Evolutionary conservation across 2,888 invertebrate species (phyloP).

Genomic region (Cerceris ruficornis): DNA sequence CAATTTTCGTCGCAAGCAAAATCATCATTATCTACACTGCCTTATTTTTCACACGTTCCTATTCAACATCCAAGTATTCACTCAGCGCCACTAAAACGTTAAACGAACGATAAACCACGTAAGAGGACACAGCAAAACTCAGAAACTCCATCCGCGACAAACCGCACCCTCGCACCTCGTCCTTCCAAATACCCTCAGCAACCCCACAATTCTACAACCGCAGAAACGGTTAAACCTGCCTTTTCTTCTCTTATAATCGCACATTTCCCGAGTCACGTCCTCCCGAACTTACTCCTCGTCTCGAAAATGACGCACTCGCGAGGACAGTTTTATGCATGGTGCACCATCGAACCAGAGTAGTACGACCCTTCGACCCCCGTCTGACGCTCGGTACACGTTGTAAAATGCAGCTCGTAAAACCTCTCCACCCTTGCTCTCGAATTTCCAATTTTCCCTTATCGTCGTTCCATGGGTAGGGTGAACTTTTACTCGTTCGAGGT

Average conservation of each 20-base stretch:
- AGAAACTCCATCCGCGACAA: no score
- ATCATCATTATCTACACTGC: no score
- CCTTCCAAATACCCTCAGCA: no score
- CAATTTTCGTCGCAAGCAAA: no score
- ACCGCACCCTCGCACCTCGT: no score
- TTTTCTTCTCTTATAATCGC: background rate
- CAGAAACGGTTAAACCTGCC: background rate
- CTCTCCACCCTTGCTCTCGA: constrained; percentile 6
- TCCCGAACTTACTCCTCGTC: background rate
- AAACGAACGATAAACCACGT: no score
- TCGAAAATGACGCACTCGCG: background rate
- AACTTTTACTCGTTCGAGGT: constrained; percentile 35
- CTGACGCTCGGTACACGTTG: background rate
- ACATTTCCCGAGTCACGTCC: background rate
- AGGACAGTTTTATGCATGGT: background rate
- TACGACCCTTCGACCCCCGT: no score
- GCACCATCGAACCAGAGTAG: background rate
- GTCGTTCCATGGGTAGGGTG: constrained; percentile 20
- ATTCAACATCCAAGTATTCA: no score
- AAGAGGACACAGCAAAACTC: no score
- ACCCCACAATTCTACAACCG: no score
- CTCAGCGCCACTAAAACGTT: no score
- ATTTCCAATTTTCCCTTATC: constrained; percentile 56
- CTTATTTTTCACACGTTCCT: no score
- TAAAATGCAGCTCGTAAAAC: constrained; percentile 16